Base-by-base conservation (phyloP, 2,113 vertebrate genomes). In the Heterochromis multidens region DNA sequence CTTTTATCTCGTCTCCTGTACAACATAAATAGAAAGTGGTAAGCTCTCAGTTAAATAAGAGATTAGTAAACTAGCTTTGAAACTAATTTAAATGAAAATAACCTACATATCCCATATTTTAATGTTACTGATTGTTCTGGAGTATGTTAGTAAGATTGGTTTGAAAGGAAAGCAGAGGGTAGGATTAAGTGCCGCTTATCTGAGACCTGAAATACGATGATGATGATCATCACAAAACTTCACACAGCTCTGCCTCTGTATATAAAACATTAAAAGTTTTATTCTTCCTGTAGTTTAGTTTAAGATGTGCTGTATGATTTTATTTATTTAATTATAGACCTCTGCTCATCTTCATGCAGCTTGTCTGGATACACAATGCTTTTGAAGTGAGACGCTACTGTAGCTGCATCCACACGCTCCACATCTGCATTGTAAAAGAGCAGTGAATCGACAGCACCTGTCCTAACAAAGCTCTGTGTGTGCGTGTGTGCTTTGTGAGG, bases 361-460 rank as follows among this genome's bases (percentile, higher is more conserved):
- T 76, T 78, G 35, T 87, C 57, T 88, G 77, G 84, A 82, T 67
- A 83, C 35, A 79, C 80, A 83, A 76, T 54, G 80, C 81, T 61
- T 87, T 91, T 91, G 87, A 89, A 88, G 87, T 72, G 23, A 31
- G 33, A 27, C 33, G 52, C 79, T 56, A 46, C 33, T 72, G 77
- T 56, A 27, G 85, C 67, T 78, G 82, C 72, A 6, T 54, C 72
- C 83, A 79, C 79, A 61, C 7, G 23, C 49, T 77, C 21, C 62
- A 29, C 70, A 92, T 91, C 88, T 90, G 87, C 90, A 94, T 86
- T 81, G 49, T 91, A 92, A 91, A 88, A 81, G 79, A 84, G 77
- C 14, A 4, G n/a, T 49, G 80, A 72, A 82, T 81, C 80, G 81
- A 79, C 86, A 85, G 72, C 88, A 92, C 89, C 89, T 91, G 79